phyloP scores from a whole-genome alignment of 1,140 invertebrate species.

The Drosophila trapezifrons region DNA sequence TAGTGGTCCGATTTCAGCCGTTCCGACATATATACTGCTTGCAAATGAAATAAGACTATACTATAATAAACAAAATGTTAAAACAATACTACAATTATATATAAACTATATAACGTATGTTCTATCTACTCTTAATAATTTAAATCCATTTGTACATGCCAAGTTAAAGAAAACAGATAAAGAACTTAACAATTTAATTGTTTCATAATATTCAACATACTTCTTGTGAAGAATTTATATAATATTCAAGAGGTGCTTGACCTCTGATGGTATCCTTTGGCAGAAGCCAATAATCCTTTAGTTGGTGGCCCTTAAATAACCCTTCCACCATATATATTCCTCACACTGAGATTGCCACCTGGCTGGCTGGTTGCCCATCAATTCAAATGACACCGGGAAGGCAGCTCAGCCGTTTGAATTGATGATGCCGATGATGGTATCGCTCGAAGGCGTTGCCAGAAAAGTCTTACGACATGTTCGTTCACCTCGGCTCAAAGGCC shows the following conservation, averaged over 20 bases:
- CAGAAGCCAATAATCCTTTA: neutral
- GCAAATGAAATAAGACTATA: no score
- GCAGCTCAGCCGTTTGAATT: conserved; percentile 44
- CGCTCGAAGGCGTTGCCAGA: conserved; percentile 20
- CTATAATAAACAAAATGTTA: no score
- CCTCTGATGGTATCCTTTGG: neutral
- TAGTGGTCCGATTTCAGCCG: no score
- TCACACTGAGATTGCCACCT: conserved; percentile 20
- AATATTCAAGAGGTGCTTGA: neutral
- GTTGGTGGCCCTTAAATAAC: neutral
- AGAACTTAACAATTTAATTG: neutral
- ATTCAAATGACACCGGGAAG: conserved; percentile 21
- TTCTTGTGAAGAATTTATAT: neutral
- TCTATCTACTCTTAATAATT: no score
- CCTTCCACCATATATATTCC: conserved; percentile 2
- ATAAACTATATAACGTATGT: no score
- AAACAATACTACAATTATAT: no score
- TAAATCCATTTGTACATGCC: no score
- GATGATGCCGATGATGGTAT: conserved; percentile 45
- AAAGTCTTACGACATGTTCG: conserved; percentile 18
- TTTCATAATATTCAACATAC: neutral
- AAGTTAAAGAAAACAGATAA: no score
- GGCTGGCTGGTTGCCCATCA: conserved; percentile 17
- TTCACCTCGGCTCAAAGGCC: conserved; percentile 16
- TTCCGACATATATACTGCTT: no score